A percentile compares a stretch with the other conserved stretches of the same genome.
Evolutionary conservation across 37 sponge, comb jelly and placozoan species (phyloP).

Genomic region (Hexactinellida sp.): DNA sequence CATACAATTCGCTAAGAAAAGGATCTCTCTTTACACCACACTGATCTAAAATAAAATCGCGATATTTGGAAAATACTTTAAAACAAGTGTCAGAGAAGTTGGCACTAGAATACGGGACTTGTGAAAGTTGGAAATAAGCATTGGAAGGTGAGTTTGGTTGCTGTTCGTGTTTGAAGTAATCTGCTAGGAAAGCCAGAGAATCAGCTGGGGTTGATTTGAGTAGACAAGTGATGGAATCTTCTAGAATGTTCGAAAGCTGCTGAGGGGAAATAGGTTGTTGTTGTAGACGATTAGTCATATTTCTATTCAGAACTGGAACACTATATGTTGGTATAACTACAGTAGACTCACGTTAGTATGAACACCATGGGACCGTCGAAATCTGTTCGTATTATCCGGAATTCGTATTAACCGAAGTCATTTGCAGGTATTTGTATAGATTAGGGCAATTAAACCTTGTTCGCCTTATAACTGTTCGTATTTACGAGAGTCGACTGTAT

Average conservation of each 20-base stretch:
- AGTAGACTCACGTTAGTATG: not conserved
- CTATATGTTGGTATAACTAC: not conserved
- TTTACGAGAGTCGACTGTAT: not conserved
- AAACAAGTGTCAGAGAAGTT: not conserved
- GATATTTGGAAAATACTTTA: not conserved
- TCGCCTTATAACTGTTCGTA: not conserved
- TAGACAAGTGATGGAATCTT: not conserved
- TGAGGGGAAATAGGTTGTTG: not conserved
- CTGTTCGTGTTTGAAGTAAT: not conserved
- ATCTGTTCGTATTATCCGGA: not conserved
- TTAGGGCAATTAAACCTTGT: no score
- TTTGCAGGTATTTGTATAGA: no score
- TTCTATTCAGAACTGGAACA: no score
- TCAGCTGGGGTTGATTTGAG: not conserved
- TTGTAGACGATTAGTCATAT: not conserved
- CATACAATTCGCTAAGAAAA: not conserved
- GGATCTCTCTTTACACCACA: not conserved
- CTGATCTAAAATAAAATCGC: not conserved
- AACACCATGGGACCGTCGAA: not conserved
- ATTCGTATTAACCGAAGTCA: not conserved
- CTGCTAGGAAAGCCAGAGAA: not conserved
- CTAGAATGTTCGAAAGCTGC: not conserved
- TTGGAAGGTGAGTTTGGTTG: not conserved
- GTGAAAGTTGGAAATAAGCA: not conserved
- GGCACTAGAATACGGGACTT: not conserved